phyloP scores from a whole-genome alignment of 1,140 invertebrate genomes.

The Papilio dardanus region DNA sequence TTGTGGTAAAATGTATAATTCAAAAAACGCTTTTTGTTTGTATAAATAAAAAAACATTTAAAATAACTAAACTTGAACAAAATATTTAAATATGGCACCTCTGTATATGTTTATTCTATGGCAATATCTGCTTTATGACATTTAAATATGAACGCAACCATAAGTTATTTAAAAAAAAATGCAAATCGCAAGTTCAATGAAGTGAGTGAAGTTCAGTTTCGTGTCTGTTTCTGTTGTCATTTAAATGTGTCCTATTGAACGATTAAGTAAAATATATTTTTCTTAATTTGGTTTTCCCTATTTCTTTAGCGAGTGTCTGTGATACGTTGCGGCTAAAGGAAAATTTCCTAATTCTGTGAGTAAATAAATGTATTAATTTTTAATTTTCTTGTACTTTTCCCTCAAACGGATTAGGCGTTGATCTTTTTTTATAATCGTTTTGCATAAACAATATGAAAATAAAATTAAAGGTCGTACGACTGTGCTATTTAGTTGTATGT shows the following conservation, averaged over 20 bases:
- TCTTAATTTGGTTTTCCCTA: neutral
- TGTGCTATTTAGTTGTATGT: no score
- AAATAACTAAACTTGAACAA: no score
- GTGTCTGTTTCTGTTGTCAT: neutral
- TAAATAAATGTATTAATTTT: neutral
- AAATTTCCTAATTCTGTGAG: neutral
- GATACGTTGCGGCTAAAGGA: neutral
- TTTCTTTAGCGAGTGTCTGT: neutral
- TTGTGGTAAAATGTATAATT: no score
- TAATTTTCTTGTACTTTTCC: no score
- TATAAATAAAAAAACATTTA: no score
- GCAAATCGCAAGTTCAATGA: neutral
- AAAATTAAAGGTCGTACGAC: no score
- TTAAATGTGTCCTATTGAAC: neutral
- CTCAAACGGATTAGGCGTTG: no score
- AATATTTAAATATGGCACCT: neutral
- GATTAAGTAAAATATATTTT: neutral
- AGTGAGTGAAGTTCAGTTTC: no score
- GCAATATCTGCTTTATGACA: neutral
- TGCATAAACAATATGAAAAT: no score
- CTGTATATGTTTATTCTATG: neutral
- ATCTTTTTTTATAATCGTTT: no score
- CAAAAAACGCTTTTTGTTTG: no score
- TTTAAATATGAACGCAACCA: conserved; percentile 1
- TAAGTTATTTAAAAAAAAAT: neutral